Evolutionary conservation across 37 sponge, comb jelly and placozoan genomes (phyloP).

Genomic region (Axinella damicornis): DNA sequence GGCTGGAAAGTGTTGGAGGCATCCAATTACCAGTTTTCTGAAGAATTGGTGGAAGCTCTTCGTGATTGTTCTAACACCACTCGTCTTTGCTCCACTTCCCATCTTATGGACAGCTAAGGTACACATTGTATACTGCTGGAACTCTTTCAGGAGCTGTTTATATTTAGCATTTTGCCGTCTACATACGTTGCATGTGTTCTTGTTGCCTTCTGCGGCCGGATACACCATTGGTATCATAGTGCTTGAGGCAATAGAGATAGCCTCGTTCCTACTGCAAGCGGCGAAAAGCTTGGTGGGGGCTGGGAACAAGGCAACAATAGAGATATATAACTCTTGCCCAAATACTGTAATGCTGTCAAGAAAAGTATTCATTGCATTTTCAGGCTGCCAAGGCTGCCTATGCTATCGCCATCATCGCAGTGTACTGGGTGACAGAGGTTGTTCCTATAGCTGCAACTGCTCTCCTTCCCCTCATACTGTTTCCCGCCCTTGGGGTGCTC

Average conservation of each 20-base stretch:
- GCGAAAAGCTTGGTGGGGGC: too few relatives aligned
- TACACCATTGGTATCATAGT: background rate
- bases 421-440: conserved; percentile 91
- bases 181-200: too few relatives aligned
- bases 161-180: too few relatives aligned
- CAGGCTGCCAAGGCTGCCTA: conserved; percentile 81
- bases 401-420: conserved; percentile 79
- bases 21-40: conserved; percentile 11
- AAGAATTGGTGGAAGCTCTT: conserved; percentile 72
- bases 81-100: conserved; percentile 52
- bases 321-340: too few relatives aligned
- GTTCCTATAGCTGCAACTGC: conserved; percentile 87
- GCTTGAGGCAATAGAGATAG: too few relatives aligned
- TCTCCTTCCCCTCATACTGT: conserved; percentile 91
- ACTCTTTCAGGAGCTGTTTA: background rate
- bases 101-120: background rate
- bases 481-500: conserved; percentile 87
- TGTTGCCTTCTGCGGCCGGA: background rate
- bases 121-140: background rate
- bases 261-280: too few relatives aligned
- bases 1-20: background rate
- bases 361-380: too few relatives aligned
- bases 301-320: too few relatives aligned
- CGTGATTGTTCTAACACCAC: conserved; percentile 64
- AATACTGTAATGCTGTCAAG: too few relatives aligned